Percentiles rank a stretch among this genome's conserved stretches.
These are phyloP conservation scores for Drosophila paranaensis DNA, from an alignment of 2,888 invertebrate genomes.

Conservation along the genomic window DNA sequence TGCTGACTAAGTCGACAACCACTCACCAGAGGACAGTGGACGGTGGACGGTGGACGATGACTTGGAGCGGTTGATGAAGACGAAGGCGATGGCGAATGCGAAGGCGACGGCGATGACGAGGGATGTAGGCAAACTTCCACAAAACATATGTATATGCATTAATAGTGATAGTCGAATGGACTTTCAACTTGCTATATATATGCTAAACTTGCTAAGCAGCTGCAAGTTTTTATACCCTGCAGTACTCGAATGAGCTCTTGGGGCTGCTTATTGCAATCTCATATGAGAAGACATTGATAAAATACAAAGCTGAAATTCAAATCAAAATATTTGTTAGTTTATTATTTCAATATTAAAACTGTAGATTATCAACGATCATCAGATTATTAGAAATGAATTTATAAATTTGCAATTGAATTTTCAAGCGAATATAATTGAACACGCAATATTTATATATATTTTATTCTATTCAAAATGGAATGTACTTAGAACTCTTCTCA, in stretches of 20 bases:
- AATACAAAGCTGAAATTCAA: too few relatives aligned
- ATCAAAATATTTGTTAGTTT: too few relatives aligned
- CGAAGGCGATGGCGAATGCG: not conserved
- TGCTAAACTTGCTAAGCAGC: not conserved
- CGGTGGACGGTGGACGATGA: conserved; percentile 15
- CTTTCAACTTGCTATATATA: conserved; percentile 16
- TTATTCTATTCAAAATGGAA: too few relatives aligned
- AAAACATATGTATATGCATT: conserved; percentile 16
- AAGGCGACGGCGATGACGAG: conserved; percentile 1
- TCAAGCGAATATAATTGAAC: too few relatives aligned
- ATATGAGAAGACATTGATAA: not conserved
- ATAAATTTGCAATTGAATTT: too few relatives aligned
- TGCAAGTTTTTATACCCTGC: conserved; percentile 11
- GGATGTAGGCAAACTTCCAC: conserved; percentile 45
- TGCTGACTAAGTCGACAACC: conserved; percentile 66
- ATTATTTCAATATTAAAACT: too few relatives aligned
- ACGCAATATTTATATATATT: too few relatives aligned
- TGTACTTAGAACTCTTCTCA: too few relatives aligned
- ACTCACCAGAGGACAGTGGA: conserved; percentile 36
- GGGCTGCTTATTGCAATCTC: not conserved
- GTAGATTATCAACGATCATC: too few relatives aligned
- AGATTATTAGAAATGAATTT: too few relatives aligned
- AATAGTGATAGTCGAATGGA: conserved; percentile 7
- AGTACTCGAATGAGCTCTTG: not conserved
- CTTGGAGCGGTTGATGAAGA: conserved; percentile 28